These are phyloP conservation scores for Doryteuthis pealeii DNA, from an alignment of 1,140 invertebrate genomes.

Conservation along the genomic window DNA sequence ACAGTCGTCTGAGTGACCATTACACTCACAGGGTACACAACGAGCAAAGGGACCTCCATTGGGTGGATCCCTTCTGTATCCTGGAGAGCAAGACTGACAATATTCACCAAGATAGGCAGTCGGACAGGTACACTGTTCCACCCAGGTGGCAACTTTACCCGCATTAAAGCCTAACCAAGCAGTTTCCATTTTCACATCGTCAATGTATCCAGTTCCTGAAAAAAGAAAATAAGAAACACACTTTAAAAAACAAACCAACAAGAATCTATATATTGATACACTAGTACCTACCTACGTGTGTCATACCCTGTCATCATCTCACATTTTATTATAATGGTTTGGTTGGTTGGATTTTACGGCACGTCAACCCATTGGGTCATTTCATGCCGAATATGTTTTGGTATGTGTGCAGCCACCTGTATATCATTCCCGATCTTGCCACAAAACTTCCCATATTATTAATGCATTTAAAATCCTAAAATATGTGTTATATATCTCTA, in stretches of 20 bases:
- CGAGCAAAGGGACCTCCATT: constrained; percentile 87
- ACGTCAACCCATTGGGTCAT: too few relatives aligned
- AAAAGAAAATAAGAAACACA: constrained; percentile 19
- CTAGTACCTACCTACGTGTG: too few relatives aligned
- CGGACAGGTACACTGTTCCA: constrained; percentile 92
- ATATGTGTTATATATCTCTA: too few relatives aligned
- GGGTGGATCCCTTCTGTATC: constrained; percentile 86
- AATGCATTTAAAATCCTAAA: too few relatives aligned
- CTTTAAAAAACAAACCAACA: not conserved
- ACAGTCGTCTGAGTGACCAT: constrained; percentile 92
- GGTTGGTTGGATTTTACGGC: too few relatives aligned
- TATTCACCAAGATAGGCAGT: constrained; percentile 89
- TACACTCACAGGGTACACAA: constrained; percentile 95
- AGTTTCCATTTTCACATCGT: constrained; percentile 84
- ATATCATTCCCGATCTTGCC: too few relatives aligned
- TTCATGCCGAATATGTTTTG: too few relatives aligned
- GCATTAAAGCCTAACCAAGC: constrained; percentile 80
- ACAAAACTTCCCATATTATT: too few relatives aligned
- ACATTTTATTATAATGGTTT: too few relatives aligned
- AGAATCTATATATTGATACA: too few relatives aligned
- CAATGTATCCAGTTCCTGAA: constrained; percentile 80
- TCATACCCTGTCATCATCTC: too few relatives aligned
- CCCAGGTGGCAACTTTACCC: constrained; percentile 75
- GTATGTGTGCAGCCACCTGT: too few relatives aligned
- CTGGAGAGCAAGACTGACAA: constrained; percentile 94